Conservation (phyloP, 2,888 invertebrate species). For the Cantharis rustica region DNA sequence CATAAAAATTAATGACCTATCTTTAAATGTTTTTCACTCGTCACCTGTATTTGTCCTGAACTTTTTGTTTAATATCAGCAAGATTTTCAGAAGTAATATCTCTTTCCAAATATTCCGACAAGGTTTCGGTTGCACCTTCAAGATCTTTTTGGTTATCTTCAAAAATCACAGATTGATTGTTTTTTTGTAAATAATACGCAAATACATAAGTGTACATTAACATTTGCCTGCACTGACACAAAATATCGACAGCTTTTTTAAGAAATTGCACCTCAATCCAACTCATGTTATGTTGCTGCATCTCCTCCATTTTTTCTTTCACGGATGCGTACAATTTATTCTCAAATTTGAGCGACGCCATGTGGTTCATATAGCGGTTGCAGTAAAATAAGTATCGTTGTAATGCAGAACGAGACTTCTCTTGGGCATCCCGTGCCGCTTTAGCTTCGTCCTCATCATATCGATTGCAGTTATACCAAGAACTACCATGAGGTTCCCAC, state of each 20-base stretch:
- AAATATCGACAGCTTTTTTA: slow-evolving; percentile 94
- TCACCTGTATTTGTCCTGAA: slow-evolving; percentile 96
- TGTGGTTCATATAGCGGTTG: slow-evolving; percentile 99
- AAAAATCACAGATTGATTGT: slow-evolving; percentile 98
- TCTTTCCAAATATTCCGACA: slow-evolving; percentile 96
- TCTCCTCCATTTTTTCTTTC: slow-evolving; percentile 98
- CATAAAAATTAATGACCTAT: slow-evolving; percentile 14
- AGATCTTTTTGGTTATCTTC: slow-evolving; percentile 98
- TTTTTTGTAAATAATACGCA: slow-evolving; percentile 96
- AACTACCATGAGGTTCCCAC: slow-evolving; percentile 98
- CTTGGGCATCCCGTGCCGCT: slow-evolving; percentile 95
- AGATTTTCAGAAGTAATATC: slow-evolving; percentile 98
- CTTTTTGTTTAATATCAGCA: slow-evolving; percentile 97
- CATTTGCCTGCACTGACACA: slow-evolving; percentile 96
- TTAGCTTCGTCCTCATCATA: slow-evolving; percentile 95
- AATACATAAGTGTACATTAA: slow-evolving; percentile 99
- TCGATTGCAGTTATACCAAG: slow-evolving; percentile 98
- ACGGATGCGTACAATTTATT: slow-evolving; percentile 94
- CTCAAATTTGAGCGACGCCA: slow-evolving; percentile 98
- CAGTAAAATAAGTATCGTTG: slow-evolving; percentile 98
- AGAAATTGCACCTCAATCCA: slow-evolving; percentile 99
- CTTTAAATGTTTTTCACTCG: neutral
- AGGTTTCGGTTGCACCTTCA: slow-evolving; percentile 95
- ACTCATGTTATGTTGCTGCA: slow-evolving; percentile 99
- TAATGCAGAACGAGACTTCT: slow-evolving; percentile 88